A percentile compares a stretch with the other conserved stretches of the same genome.
These are phyloP conservation scores for Drosophila sturtevanti DNA, from an alignment of 1,140 invertebrate species.

Conservation along the genomic window DNA sequence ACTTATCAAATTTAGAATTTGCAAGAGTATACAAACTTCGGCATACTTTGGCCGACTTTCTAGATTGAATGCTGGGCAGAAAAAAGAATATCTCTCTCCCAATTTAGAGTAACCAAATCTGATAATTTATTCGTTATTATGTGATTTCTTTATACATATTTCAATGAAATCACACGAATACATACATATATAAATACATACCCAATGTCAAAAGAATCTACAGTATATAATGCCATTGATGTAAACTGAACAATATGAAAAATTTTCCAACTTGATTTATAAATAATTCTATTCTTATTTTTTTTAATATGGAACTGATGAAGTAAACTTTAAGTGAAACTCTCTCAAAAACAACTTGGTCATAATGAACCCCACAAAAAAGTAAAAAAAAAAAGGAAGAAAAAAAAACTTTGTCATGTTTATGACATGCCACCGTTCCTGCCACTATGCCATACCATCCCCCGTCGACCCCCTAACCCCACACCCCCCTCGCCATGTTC, in stretches of 20 bases:
- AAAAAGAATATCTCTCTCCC: no score
- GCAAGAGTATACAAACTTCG: no score
- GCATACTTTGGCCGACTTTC: no score
- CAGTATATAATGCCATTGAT: background rate
- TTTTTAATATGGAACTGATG: background rate
- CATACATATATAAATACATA: no score
- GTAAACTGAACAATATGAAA: background rate
- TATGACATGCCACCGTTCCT: conserved; percentile 51
- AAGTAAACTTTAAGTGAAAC: background rate
- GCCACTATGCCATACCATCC: conserved; percentile 3
- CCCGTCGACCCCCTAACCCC: background rate
- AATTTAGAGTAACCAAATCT: no score
- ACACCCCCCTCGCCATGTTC: conserved; percentile 17
- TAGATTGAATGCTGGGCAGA: no score
- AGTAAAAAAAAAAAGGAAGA: background rate
- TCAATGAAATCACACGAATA: no score
- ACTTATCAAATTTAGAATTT: no score
- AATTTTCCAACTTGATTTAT: background rate
- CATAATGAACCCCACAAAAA: conserved; percentile 59
- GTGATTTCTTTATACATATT: no score
- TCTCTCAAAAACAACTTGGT: conserved; percentile 42
- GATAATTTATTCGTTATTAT: no score
- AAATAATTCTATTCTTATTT: background rate
- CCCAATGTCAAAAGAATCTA: no score
- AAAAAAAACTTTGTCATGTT: conserved; percentile 68